These are phyloP conservation scores for Syrista parreyssii DNA, from an alignment of 2,888 invertebrate genomes.

Conservation along the genomic window DNA sequence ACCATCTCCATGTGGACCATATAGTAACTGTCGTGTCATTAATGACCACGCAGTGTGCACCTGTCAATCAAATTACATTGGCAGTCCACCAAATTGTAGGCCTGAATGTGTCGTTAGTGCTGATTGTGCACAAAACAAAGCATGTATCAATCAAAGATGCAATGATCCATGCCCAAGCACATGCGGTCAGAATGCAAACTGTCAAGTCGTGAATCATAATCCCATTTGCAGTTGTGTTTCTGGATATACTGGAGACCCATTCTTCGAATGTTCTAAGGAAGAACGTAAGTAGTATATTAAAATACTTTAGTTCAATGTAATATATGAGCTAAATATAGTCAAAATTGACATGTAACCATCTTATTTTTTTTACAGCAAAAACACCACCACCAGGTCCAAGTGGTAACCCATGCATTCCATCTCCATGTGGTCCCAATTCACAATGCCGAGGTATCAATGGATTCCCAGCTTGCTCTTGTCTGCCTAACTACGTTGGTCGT, in stretches of 20 bases:
- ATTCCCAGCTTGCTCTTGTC: slow-evolving; percentile 84
- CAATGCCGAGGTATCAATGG: slow-evolving; percentile 82
- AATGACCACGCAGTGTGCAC: slow-evolving; percentile 84
- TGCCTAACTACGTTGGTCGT: slow-evolving; percentile 82
- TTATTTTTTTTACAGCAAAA: slow-evolving; percentile 65
- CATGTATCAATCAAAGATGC: slow-evolving; percentile 84
- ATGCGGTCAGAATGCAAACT: slow-evolving; percentile 85
- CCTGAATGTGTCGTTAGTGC: slow-evolving; percentile 87
- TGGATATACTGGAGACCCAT: slow-evolving; percentile 84
- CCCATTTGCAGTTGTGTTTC: slow-evolving; percentile 85
- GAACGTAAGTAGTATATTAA: slow-evolving; percentile 71
- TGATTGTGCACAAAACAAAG: slow-evolving; percentile 83
- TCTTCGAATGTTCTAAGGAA: slow-evolving; percentile 77
- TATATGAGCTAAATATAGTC: not conserved
- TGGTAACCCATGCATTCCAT: slow-evolving; percentile 82
- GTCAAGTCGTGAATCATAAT: slow-evolving; percentile 86
- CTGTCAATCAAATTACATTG: slow-evolving; percentile 81
- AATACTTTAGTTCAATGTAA: not conserved
- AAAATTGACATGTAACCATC: slow-evolving; percentile 30
- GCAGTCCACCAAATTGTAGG: slow-evolving; percentile 81
- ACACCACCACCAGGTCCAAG: slow-evolving; percentile 68
- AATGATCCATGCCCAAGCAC: slow-evolving; percentile 84
- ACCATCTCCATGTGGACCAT: slow-evolving; percentile 83
- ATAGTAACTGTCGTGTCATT: slow-evolving; percentile 80
- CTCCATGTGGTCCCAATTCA: slow-evolving; percentile 87